Evolutionary conservation across 2,888 invertebrate genomes (phyloP).

Genomic region (Penaeus monodon): DNA sequence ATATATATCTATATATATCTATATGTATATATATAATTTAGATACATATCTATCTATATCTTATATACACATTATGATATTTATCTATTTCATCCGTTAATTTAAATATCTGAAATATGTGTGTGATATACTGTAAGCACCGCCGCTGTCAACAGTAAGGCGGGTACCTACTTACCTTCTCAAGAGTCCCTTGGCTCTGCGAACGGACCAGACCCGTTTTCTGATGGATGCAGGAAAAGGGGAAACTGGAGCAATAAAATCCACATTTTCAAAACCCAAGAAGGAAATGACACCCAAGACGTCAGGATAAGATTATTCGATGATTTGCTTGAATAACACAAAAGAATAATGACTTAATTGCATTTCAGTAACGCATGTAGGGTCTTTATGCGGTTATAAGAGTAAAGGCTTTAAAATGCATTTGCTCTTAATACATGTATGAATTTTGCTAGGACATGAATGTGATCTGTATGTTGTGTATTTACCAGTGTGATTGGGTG

Average conservation of each 20-base stretch:
- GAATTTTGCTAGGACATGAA: slow-evolving; percentile 3
- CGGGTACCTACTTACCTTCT: slow-evolving; percentile 9
- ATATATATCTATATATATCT: too few species aligned
- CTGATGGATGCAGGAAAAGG: not conserved
- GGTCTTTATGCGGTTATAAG: slow-evolving; percentile 26
- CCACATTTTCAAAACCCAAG: not conserved
- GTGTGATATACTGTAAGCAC: slow-evolving; percentile 63
- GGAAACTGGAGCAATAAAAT: not conserved
- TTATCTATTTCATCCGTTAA: too few species aligned
- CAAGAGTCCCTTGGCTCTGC: not conserved
- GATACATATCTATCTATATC: too few species aligned
- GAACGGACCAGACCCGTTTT: not conserved
- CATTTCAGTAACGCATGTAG: slow-evolving; percentile 33
- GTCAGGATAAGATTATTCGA: slow-evolving; percentile 27
- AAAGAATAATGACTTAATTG: slow-evolving; percentile 38
- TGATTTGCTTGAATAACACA: slow-evolving; percentile 47
- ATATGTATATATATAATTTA: too few species aligned
- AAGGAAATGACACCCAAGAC: slow-evolving; percentile 18
- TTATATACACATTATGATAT: too few species aligned
- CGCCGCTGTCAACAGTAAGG: slow-evolving; percentile 15
- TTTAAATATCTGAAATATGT: too few species aligned
- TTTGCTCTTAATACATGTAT: slow-evolving; percentile 29
- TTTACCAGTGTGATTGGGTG: slow-evolving; percentile 5
- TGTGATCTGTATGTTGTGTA: slow-evolving; percentile 24
- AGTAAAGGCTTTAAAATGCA: slow-evolving; percentile 43